These are phyloP conservation scores for Mustelus asterias DNA, from an alignment of 2,113 vertebrate genomes.

Conservation along the genomic window DNA sequence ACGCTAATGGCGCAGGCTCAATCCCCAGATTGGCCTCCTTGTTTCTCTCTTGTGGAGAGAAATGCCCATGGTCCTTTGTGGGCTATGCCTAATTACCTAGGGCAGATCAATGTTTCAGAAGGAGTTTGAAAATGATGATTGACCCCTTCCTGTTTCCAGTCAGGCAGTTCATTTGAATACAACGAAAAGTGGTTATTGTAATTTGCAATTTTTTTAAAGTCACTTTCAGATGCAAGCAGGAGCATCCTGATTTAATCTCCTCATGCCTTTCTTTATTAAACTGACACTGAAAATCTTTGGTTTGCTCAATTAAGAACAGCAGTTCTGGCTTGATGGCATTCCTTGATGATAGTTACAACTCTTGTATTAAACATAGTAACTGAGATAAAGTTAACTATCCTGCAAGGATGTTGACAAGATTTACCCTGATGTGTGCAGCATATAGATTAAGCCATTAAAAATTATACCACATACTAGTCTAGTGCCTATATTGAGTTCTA, in stretches of 20 bases:
- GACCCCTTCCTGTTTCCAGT: neutral
- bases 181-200: neutral
- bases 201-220: neutral
- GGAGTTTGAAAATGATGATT: too few species aligned
- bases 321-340: neutral
- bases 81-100: too few species aligned
- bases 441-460: neutral
- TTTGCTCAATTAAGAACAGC: neutral
- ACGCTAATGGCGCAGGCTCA: too few species aligned
- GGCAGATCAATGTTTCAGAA: too few species aligned
- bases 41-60: too few species aligned
- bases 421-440: too few species aligned
- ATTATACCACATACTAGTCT: neutral
- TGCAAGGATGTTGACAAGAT: neutral
- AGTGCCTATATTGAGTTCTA: neutral
- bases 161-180: neutral
- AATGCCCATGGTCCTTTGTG: too few species aligned
- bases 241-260: neutral
- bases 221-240: neutral
- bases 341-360: neutral
- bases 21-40: too few species aligned
- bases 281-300: neutral
- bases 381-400: neutral
- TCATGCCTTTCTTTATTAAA: neutral
- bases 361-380: neutral